Percentiles rank a stretch among this genome's conserved stretches.
phyloP scores from a whole-genome alignment of 2,797 vertebrate species.

The Pipistrellus pygmaeus region DNA sequence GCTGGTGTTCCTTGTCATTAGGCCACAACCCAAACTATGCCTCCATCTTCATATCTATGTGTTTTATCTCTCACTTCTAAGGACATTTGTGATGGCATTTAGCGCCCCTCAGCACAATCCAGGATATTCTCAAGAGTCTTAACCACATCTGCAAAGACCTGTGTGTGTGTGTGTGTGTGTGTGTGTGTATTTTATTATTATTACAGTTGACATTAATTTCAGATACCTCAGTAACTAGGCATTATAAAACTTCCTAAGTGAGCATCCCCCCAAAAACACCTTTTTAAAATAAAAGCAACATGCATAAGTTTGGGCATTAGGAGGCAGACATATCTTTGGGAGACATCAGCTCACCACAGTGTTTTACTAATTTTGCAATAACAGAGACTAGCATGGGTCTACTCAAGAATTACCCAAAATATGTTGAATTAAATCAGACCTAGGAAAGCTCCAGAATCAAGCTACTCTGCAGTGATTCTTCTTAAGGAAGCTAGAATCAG shows the following conservation, averaged over 20 bases:
- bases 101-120: neutral
- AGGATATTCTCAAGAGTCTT: neutral
- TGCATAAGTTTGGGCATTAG: neutral
- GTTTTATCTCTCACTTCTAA: neutral
- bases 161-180: no score
- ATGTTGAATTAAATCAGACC: neutral
- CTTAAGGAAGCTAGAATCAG: neutral
- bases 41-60: neutral
- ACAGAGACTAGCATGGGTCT: neutral
- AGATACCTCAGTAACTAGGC: neutral
- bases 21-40: neutral
- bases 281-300: neutral
- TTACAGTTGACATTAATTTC: neutral
- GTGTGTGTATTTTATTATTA: no score
- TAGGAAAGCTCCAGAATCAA: neutral
- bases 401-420: neutral
- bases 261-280: neutral
- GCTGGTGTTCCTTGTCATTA: neutral
- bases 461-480: neutral
- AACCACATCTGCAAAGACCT: neutral
- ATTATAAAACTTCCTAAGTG: neutral
- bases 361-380: neutral
- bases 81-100: neutral
- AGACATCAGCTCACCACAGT: neutral
- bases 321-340: neutral